Evolutionary conservation across 2,797 vertebrate species (phyloP), one percentile per base, ranked within the genome.

Genomic region (Anolis apletophallus): DNA sequence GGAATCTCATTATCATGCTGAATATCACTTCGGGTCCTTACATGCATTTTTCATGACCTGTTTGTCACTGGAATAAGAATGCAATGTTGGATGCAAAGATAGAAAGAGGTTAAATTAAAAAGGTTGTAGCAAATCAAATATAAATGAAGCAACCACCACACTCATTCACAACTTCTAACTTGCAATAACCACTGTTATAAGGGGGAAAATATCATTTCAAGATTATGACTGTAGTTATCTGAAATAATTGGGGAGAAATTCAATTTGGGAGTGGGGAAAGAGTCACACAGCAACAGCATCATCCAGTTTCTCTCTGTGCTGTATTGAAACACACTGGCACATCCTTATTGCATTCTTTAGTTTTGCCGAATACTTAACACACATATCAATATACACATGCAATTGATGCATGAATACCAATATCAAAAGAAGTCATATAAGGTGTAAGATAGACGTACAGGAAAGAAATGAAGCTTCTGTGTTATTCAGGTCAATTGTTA

Each of bases 1-100:
- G 50, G 75, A 19, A 83, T 71, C 85, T 68, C 91, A 88, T 89
- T 89, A 92, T 55, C 84, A 85, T 40, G 68, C 34, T 19, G 85
- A 86, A 61, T 78, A 88, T 32, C 86, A 88, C 61, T 88, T 88
- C 71, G 12, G 77, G 85, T 74, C 36, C 26, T 23, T 59, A 77
- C 36, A 40, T 54, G 19, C 17, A 55, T 80, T 74, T 86, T 90
- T 87, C 83, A 68, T 81, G 85, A 85, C 69, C 85, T 46, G 46
- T 76, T 55, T 88, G 1, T 2, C 29, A 34, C 68, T 89, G 29
- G 80, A 34, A 57, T 11, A 64, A 61, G 4, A 81, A 13, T 14
- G 76, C 68, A 46, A 46, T 46, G 40, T 46, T 46, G 40, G 40
- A 90, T 87, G 80, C 50, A 34, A 14, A 54, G 8, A 26, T 84